phyloP scores from a whole-genome alignment of 1,140 invertebrate species.

The Marisa cornuarietis region DNA sequence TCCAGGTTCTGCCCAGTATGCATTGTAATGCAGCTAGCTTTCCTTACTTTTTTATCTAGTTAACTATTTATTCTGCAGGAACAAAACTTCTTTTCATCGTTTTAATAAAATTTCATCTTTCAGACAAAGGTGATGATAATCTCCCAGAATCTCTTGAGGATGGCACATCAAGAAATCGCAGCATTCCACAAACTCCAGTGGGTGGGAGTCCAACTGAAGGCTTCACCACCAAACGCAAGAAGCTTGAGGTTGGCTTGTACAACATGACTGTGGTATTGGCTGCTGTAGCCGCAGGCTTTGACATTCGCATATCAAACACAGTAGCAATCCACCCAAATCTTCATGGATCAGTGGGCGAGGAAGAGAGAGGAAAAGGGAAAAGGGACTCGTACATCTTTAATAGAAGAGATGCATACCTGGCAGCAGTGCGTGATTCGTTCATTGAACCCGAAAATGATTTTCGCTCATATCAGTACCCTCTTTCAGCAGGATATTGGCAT shows the following conservation, averaged over 20 bases:
- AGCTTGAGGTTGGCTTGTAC: constrained; percentile 85
- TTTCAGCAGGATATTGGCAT: constrained; percentile 76
- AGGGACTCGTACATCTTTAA: constrained; percentile 57
- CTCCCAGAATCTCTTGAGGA: constrained; percentile 56
- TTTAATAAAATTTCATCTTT: constrained; percentile 13
- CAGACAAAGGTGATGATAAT: constrained; percentile 63
- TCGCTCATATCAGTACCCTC: constrained; percentile 69
- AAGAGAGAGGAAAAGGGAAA: constrained; percentile 41
- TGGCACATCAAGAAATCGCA: constrained; percentile 30
- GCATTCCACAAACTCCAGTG: constrained; percentile 48
- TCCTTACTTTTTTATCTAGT: no score
- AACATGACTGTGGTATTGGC: constrained; percentile 91
- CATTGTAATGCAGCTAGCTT: no score
- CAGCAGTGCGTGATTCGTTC: constrained; percentile 63
- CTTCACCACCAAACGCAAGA: constrained; percentile 51
- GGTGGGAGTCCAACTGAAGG: constrained; percentile 33
- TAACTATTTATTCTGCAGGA: no score
- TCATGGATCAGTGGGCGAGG: constrained; percentile 37
- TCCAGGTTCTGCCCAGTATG: no score
- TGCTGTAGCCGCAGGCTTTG: constrained; percentile 87
- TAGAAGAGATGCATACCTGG: constrained; percentile 63
- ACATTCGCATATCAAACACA: constrained; percentile 86
- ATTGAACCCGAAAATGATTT: constrained; percentile 59
- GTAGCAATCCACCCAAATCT: constrained; percentile 80
- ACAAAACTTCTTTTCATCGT: no score